phyloP scores from a whole-genome alignment of 2,797 vertebrate genomes.

The Sphenopsis melanotis region DNA sequence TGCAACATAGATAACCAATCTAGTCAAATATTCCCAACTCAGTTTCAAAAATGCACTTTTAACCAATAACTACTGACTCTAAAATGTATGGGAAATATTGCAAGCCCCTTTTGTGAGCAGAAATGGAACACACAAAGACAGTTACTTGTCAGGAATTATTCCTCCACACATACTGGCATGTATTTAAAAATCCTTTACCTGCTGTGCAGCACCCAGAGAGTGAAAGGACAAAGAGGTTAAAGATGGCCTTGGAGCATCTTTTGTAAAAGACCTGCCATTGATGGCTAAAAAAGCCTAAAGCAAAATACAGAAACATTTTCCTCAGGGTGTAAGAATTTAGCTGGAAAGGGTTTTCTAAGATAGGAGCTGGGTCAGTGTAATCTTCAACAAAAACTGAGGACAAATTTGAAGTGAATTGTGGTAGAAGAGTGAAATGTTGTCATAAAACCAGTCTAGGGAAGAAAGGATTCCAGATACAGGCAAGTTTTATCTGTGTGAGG shows the following conservation, averaged over 20 bases:
- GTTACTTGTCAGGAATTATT: not conserved
- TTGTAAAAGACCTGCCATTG: not conserved
- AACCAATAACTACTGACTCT: not conserved
- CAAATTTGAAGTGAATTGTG: not conserved
- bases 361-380: not conserved
- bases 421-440: not conserved
- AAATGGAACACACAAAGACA: not conserved
- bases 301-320: slow-evolving; percentile 17
- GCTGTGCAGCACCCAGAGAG: not conserved
- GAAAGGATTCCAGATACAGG: not conserved
- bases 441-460: not conserved
- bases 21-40: not conserved
- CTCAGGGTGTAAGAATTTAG: not conserved
- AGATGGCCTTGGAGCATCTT: slow-evolving; percentile 40
- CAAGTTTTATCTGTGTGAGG: not conserved
- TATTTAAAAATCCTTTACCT: slow-evolving; percentile 2
- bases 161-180: not conserved
- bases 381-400: not conserved
- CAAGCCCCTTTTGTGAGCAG: not conserved
- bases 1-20: not conserved
- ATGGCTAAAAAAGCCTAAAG: slow-evolving; percentile 32
- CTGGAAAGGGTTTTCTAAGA: not conserved
- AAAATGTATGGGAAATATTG: not conserved
- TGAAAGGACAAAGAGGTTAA: slow-evolving; percentile 49
- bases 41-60: not conserved